Conservation (phyloP, 2,113 vertebrate genomes). For the Lucifuga dentata region DNA sequence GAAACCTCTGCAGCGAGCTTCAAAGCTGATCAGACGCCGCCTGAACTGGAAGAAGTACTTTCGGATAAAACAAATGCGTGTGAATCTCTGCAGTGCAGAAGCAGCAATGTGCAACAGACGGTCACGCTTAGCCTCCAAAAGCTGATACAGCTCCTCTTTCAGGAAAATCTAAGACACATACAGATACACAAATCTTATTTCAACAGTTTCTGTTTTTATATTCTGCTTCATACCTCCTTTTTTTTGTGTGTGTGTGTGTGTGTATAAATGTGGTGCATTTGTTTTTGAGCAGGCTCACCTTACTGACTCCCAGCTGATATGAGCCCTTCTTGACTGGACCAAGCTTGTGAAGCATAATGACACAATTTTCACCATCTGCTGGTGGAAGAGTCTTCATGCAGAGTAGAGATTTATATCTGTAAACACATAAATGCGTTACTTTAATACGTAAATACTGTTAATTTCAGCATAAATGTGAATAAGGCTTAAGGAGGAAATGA, state of each 20-base stretch:
- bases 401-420: slow-evolving; percentile 93
- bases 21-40: slow-evolving; percentile 80
- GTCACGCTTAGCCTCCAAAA: slow-evolving; percentile 91
- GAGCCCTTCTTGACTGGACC: slow-evolving; percentile 84
- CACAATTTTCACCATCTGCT: slow-evolving; percentile 88
- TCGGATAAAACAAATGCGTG: slow-evolving; percentile 85
- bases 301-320: slow-evolving; percentile 91
- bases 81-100: slow-evolving; percentile 88
- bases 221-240: neutral
- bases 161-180: slow-evolving; percentile 88
- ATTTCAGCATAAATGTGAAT: too few relatives aligned
- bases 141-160: slow-evolving; percentile 92
- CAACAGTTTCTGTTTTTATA: neutral
- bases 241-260: neutral
- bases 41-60: slow-evolving; percentile 86
- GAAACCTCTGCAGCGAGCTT: slow-evolving; percentile 87
- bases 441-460: too few relatives aligned
- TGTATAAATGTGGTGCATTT: neutral
- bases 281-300: slow-evolving; percentile 80
- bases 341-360: slow-evolving; percentile 89
- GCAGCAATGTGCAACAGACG: slow-evolving; percentile 88
- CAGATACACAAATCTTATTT: neutral
- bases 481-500: too few relatives aligned
- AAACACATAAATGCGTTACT: too few relatives aligned
- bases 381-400: slow-evolving; percentile 85